Evolutionary conservation across 53 echinoderm and acorn worm species (phyloP), one percentile per base, ranked within the genome.

Genomic region (Astropecten irregularis): DNA sequence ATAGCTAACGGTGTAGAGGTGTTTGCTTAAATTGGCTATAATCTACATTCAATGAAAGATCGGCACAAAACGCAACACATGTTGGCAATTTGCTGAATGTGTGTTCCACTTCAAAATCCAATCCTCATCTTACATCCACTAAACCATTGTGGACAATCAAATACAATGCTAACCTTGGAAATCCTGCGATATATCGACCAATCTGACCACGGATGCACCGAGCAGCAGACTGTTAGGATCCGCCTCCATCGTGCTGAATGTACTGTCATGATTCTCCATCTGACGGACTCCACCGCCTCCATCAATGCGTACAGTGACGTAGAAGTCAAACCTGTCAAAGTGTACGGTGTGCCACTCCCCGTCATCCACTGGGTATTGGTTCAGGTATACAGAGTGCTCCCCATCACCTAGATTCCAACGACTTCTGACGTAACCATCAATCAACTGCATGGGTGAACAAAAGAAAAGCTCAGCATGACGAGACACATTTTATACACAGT

Each of bases 271-370:
- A 81, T 76, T 91, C 84, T 88, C 81, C 55, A 84, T 72, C 88
- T 97, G 88, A 15, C 94, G 71, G 33, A 81, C 90, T 18, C 97
- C 91, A 8, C 97, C 97, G 19, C 97, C 97, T 4, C 97, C 94
- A 66, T 97, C 97, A 21, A 97, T 82, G 77, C 90, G 94, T 40
- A 97, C 87, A n/a, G 92, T 92, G 18, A 97, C 84, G 57, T 77
- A 82, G 86, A 77, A 88, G 66, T 94, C 89, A 28, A 82, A 87
- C 29, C 97, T 92, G 20, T 92, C 87, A 66, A 92, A 89, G 29
- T 77, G 88, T 32, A 97, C 90, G 44, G 82, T 49, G 51, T 97
- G 97, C 97, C 97, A 97, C 54, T 85, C 91, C 30, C 97, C 97
- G 21, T 97, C 89, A 61, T 86, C 84, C 28, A 97, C 37, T 1